Conservation (phyloP, 1,140 invertebrate genomes). For the Scaptomyza graminum region DNA sequence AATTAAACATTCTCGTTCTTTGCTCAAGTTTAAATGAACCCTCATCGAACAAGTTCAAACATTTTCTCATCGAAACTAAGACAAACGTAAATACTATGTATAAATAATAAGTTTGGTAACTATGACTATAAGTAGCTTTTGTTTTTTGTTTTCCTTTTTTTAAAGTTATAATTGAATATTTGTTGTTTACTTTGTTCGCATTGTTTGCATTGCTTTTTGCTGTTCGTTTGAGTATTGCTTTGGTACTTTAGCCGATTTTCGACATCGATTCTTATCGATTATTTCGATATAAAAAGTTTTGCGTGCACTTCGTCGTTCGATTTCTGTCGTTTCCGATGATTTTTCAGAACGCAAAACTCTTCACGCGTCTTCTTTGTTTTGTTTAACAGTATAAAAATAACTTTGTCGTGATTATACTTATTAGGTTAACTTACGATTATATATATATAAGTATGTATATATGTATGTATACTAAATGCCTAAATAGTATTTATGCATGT, state of each 20-base stretch:
- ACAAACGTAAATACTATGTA: slow-evolving; percentile 11
- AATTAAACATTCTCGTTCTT: slow-evolving; percentile 47
- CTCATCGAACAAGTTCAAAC: slow-evolving; percentile 21
- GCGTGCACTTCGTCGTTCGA: slow-evolving; percentile 3
- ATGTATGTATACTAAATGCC: slow-evolving; percentile 48
- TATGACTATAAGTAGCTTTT: slow-evolving; percentile 63
- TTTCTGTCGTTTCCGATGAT: no score
- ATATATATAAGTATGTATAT: slow-evolving; percentile 50
- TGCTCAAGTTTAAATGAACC: slow-evolving; percentile 34
- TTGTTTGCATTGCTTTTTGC: slow-evolving; percentile 51
- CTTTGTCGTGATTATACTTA: slow-evolving; percentile 72
- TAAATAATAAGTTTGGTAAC: slow-evolving; percentile 55
- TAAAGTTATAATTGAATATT: slow-evolving; percentile 73
- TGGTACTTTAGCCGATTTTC: slow-evolving; percentile 84
- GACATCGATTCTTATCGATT: slow-evolving; percentile 44
- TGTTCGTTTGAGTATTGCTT: slow-evolving; percentile 82
- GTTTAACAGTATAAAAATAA: slow-evolving; percentile 77
- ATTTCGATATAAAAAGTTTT: slow-evolving; percentile 57
- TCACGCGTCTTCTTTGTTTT: slow-evolving; percentile 29
- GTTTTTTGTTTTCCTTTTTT: slow-evolving; percentile 46
- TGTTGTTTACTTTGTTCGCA: slow-evolving; percentile 45
- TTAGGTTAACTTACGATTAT: slow-evolving; percentile 63
- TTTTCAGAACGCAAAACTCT: slow-evolving; percentile 16
- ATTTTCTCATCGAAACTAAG: slow-evolving; percentile 17
- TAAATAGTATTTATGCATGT: slow-evolving; percentile 50